Evolutionary conservation across 2,113 vertebrate species (phyloP).

Genomic region (Notarius lentiginosus): DNA sequence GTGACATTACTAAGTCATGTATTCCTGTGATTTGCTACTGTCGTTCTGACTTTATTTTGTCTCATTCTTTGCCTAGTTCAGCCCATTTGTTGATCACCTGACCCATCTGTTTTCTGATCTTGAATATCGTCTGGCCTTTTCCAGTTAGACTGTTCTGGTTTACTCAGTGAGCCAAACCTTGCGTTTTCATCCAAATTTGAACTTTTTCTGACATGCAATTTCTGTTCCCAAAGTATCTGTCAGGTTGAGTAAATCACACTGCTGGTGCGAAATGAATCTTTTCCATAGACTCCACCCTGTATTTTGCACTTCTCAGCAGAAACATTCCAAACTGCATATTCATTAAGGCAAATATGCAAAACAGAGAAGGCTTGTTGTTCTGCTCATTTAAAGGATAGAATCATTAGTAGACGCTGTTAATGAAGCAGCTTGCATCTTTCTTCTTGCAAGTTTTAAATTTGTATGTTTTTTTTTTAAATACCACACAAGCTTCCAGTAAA

Average conservation of each 20-base stretch:
- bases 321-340: not conserved
- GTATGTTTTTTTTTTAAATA: not conserved
- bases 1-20: not conserved
- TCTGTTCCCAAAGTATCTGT: slow-evolving; percentile 5
- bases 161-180: not conserved
- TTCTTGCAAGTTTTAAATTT: not conserved
- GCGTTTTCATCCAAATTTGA: not conserved
- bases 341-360: not conserved
- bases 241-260: slow-evolving; percentile 23
- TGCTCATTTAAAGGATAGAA: not conserved
- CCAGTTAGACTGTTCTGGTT: not conserved
- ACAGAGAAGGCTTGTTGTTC: not conserved
- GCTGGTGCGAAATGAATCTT: not conserved
- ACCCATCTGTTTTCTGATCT: slow-evolving; percentile 2
- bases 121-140: not conserved
- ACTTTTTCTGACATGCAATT: slow-evolving; percentile 1
- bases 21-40: not conserved
- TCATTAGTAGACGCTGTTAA: not conserved
- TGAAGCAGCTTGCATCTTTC: not conserved
- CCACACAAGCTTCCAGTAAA: not conserved
- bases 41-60: not conserved
- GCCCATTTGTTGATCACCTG: not conserved
- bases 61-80: not conserved
- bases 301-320: slow-evolving; percentile 14
- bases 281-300: not conserved